Evolutionary conservation across 2,888 invertebrate species (phyloP), one percentile per base, ranked within the genome.

Genomic region (Nyleta sp.): DNA sequence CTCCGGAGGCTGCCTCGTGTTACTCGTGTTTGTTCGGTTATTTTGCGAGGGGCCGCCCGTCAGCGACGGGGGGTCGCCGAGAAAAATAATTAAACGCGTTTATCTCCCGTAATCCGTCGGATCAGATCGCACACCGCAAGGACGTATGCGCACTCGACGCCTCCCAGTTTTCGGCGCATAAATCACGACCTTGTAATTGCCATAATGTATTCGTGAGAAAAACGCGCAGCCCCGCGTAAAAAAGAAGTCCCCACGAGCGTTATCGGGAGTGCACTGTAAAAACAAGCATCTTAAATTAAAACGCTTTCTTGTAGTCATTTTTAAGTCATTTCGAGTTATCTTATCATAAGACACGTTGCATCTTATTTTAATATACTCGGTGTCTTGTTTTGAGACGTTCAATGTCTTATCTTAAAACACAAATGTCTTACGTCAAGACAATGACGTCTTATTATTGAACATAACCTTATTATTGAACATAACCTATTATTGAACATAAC

Each of bases 71-170:
- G 71, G 55, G 38, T 46, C 24, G 35, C 35, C 42, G 22, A 60
- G 67, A 74, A 78, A 78, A 78, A 78, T 78, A 78, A 78, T 78
- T 78, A 72, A 78, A 72, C 72, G 55, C 72, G 77, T 78, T 72
- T 78, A 78, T 78, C 77, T 78, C 67, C 72, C 55, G 50, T 67
- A 78, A 78, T 78, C 77, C 72, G 53, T 50, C 46, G 72, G 48
- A 78, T 72, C 67, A 59, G 67, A 40, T 38, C 33, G 62, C 55
- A 10, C 68, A 10, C 68, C 68, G 55, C 68, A 53, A 62, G 70
- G 24, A 33, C 60, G 44, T 46, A 59, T 55, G 28, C 33, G 44
- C 53, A 76, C 71, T 76, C 55, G 44, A 52, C 50, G 50, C 31
- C 59, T 52, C 50, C 50, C 52, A 42, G 2, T 50, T 76, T 64